phyloP scores from a whole-genome alignment of 2,888 invertebrate species.

The Sesia apiformis region DNA sequence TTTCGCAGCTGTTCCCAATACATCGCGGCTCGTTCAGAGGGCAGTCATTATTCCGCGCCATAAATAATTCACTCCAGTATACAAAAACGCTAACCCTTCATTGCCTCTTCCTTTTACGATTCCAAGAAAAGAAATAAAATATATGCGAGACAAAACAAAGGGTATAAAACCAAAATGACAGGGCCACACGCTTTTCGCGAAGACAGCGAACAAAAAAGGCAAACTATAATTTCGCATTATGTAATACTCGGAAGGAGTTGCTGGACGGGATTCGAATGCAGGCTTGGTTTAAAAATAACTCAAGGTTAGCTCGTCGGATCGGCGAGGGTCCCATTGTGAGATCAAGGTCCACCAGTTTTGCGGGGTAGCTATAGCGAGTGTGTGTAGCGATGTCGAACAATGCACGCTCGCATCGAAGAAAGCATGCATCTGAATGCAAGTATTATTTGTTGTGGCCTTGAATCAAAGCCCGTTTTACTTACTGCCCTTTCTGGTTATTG shows the following conservation, averaged over 20 bases:
- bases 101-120: slow-evolving; percentile 72
- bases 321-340: slow-evolving; percentile 63
- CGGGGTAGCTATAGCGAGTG: slow-evolving; percentile 38
- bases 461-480: background rate
- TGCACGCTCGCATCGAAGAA: background rate
- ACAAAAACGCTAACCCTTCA: slow-evolving; percentile 70
- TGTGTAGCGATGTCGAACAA: background rate
- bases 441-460: background rate
- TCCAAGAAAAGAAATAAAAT: slow-evolving; percentile 68
- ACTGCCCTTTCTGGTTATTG: background rate
- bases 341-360: slow-evolving; percentile 68
- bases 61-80: slow-evolving; percentile 55
- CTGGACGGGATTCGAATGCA: slow-evolving; percentile 62
- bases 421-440: background rate
- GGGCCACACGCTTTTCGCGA: slow-evolving; percentile 67
- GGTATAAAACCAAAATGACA: slow-evolving; percentile 65
- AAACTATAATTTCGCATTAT: slow-evolving; percentile 69
- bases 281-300: slow-evolving; percentile 65
- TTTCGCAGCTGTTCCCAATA: slow-evolving; percentile 48
- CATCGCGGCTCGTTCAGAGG: slow-evolving; percentile 36
- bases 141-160: slow-evolving; percentile 67
- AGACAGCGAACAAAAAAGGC: slow-evolving; percentile 40
- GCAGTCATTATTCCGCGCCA: slow-evolving; percentile 60
- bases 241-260: slow-evolving; percentile 68
- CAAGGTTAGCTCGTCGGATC: slow-evolving; percentile 62